Evolutionary conservation across 30 jellyfish, hydroid and myxozoan species (phyloP), one percentile per base, ranked within the genome.

Genomic region (Aurelia coerulea): DNA sequence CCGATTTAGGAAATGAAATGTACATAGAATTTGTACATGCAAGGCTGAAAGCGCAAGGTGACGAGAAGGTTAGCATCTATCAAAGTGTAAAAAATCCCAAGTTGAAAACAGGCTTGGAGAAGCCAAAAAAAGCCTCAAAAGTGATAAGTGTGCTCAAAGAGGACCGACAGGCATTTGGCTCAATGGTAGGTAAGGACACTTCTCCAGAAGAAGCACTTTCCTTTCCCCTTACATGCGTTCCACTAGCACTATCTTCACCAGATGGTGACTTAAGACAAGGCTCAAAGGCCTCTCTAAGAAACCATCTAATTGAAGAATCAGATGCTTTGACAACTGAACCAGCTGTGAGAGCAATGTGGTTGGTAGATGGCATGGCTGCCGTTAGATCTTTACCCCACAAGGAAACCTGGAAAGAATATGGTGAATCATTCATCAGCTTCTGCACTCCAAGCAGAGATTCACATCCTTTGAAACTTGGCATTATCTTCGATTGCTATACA

Each of bases 161-260:
- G 68, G 85, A 80, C 90, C 79, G 92, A 69, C 92, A 83, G 42
- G 92, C 92, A 29, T 83, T 83, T 72, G 87, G 86, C 73, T 58
- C 76, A 60, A 66, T 69, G 86, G 92, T 83, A 5, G 86, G 92
- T 0, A 83, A 83, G 87, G 92, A 54, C 75, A 52, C 63, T 23
- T 53, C 86, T 72, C 92, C 92, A 71, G 92, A 69, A 83, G 92
- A 83, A 83, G 88, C 78, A 52, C 87, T 68, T 16, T 58, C 63
- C 79, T 83, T 54, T 68, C 87, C 78, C 69, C 76, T 68, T 34
- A 69, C 92, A 29, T n/a, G 56, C 62, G 83, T 80, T 52, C 90
- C 83, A 29, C n/a, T 80, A 65, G 90, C 90, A 50, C 82, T 78
- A 59, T 3, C 89, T n/a, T 37, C 49, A 37, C 89, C 89, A 10